A percentile compares a stretch with the other conserved stretches of the same genome.
These are phyloP conservation scores for Lasioglossum albipes DNA, from an alignment of 1,140 invertebrate species.

Conservation along the genomic window DNA sequence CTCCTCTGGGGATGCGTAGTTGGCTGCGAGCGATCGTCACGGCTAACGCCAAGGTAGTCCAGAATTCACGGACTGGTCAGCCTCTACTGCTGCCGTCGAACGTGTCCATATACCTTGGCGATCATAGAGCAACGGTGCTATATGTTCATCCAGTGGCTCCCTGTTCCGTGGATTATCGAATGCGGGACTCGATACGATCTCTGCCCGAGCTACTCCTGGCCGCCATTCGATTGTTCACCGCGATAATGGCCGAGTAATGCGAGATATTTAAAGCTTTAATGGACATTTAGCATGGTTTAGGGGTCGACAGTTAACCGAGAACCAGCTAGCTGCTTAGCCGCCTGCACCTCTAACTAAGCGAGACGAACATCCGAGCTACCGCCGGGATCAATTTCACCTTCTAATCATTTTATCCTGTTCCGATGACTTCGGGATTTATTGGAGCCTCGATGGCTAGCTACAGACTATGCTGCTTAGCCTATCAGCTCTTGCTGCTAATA, in stretches of 20 bases:
- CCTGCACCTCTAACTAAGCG: no score
- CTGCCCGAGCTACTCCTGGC: not conserved
- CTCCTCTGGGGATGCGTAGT: slow-evolving; percentile 59
- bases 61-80: slow-evolving; percentile 42
- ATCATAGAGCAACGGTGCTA: not conserved
- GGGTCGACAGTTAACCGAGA: no score
- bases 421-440: no score
- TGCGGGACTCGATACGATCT: no score
- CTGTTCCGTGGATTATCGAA: not conserved
- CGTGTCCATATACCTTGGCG: not conserved
- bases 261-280: not conserved
- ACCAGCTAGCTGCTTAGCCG: no score
- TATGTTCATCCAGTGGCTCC: not conserved
- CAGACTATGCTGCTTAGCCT: no score
- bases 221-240: not conserved
- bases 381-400: no score
- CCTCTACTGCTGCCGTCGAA: slow-evolving; percentile 21
- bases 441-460: no score
- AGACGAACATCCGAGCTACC: no score
- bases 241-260: not conserved
- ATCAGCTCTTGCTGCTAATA: no score
- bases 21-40: slow-evolving; percentile 45
- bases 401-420: no score
- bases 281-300: no score
- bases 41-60: slow-evolving; percentile 51